phyloP scores from a whole-genome alignment of 1,140 invertebrate genomes.

The Zaprionus gabonicus region DNA sequence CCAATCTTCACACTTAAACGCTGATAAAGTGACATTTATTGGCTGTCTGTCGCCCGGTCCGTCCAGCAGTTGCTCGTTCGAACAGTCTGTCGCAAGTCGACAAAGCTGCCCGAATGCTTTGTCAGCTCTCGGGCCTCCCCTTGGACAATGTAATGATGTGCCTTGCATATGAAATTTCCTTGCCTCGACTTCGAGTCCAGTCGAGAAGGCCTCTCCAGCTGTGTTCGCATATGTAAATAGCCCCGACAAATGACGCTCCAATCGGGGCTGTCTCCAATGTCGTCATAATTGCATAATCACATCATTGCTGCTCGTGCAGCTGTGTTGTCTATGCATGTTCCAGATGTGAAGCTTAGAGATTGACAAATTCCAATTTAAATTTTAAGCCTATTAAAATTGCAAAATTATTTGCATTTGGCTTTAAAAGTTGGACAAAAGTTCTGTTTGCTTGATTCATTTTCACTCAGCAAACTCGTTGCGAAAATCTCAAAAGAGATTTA shows the following conservation, averaged over 20 bases:
- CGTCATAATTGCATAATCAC: conserved; percentile 45
- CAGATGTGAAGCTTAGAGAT: background rate
- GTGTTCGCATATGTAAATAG: conserved; percentile 31
- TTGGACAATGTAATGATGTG: conserved; percentile 70
- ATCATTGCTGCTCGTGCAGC: conserved; percentile 31
- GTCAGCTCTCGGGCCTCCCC: conserved; percentile 50
- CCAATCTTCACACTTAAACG: conserved; percentile 58
- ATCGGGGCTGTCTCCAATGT: background rate
- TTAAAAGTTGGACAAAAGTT: conserved; percentile 3
- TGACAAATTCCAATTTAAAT: conserved; percentile 18
- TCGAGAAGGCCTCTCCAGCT: background rate
- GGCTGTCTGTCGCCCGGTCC: conserved; percentile 64
- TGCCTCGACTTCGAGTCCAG: background rate
- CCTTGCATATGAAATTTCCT: conserved; percentile 63
- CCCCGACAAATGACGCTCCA: background rate
- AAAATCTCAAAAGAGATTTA: background rate
- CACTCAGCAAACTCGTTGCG: background rate
- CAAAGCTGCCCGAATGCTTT: conserved; percentile 41
- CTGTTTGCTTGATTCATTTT: background rate
- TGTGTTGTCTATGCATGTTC: conserved; percentile 16
- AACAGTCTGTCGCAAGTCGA: conserved; percentile 18
- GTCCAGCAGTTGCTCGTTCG: conserved; percentile 20
- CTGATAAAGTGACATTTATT: conserved; percentile 76
- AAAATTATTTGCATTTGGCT: conserved; percentile 1
- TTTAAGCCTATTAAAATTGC: conserved; percentile 15